Conservation (phyloP, 2,113 vertebrate species). For the Serinus canaria region DNA sequence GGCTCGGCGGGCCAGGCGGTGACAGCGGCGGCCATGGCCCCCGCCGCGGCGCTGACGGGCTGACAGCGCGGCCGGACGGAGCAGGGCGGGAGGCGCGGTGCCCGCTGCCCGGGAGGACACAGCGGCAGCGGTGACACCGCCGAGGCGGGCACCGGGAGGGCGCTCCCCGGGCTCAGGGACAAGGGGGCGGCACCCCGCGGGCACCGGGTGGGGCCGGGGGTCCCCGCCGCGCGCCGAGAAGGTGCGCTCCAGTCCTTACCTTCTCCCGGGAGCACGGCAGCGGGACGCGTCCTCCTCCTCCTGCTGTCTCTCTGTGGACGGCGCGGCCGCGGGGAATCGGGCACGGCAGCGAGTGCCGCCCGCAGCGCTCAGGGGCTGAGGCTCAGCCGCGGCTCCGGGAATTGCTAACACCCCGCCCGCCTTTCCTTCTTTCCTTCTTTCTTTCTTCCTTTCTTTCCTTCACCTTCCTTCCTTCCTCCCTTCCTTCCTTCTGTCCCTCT, state of each 20-base stretch:
- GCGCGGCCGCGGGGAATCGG: not conserved
- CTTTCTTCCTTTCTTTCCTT: not conserved
- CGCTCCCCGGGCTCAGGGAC: not conserved
- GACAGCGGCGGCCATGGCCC: slow-evolving; percentile 59
- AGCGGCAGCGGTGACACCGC: not conserved
- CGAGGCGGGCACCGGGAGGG: not conserved
- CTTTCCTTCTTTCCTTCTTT: not conserved
- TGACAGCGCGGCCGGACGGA: not conserved
- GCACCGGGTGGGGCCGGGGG: not conserved
- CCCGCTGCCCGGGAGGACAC: not conserved
- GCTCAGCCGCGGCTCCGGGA: not conserved
- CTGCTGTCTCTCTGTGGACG: not conserved
- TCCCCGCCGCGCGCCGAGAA: not conserved
- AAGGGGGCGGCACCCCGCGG: not conserved
- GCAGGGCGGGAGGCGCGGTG: not conserved
- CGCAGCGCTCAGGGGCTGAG: not conserved
- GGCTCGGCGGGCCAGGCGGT: not conserved
- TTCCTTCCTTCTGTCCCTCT: not conserved
- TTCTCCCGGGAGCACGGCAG: not conserved
- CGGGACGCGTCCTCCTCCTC: not conserved
- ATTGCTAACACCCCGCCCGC: slow-evolving; percentile 37
- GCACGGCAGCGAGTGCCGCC: slow-evolving; percentile 28
- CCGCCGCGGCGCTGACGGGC: slow-evolving; percentile 5
- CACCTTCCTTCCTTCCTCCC: not conserved
- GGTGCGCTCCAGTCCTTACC: not conserved